Evolutionary conservation across 1,140 invertebrate genomes (phyloP), one percentile per base, ranked within the genome.

Genomic region (Tenebrio molitor): DNA sequence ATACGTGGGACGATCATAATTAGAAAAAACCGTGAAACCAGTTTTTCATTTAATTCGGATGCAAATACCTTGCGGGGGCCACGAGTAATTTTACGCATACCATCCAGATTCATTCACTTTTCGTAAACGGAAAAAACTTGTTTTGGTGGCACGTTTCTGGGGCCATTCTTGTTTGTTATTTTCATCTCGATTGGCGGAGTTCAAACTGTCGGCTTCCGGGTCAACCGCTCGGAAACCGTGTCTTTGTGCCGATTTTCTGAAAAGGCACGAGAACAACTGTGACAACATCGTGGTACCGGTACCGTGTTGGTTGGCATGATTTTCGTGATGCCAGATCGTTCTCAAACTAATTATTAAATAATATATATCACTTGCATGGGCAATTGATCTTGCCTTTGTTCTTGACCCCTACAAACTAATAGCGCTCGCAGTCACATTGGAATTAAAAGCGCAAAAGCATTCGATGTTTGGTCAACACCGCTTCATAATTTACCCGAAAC

Each of bases 301-400:
- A n/a, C n/a, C n/a, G 29, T 33, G 15, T 41, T 12, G 19, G 44
- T 50, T 50, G 44, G 16, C 23, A 58, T 25, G 23, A 12, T 58
- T 64, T 71, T 21, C n/a, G 10, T 63, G 15, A 21, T 33, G 44
- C 19, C 12, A 10, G 8, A 46, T 15, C 64, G 65, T n/a, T 71
- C 33, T 21, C 17, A 71, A 16, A 64, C 6, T 44, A 71, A 71
- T 71, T 71, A 71, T 71, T 65, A 46, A 71, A 71, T 71, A 71
- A 66, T 71, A 65, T 33, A 33, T 64, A 65, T 50, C 69, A 34
- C 69, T 71, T 19, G 69, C 41, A 65, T 50, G 36, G 65, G 21
- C 62, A 71, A 65, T 71, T 71, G 62, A 71, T 71, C 69, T 71
- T 71, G 64, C 12, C 29, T 71, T 46, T 65, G 62, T 66, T 64